Evolutionary conservation across 2,113 vertebrate species (phyloP), one percentile per base, ranked within the genome.

Genomic region (Amphiprion ocellaris): DNA sequence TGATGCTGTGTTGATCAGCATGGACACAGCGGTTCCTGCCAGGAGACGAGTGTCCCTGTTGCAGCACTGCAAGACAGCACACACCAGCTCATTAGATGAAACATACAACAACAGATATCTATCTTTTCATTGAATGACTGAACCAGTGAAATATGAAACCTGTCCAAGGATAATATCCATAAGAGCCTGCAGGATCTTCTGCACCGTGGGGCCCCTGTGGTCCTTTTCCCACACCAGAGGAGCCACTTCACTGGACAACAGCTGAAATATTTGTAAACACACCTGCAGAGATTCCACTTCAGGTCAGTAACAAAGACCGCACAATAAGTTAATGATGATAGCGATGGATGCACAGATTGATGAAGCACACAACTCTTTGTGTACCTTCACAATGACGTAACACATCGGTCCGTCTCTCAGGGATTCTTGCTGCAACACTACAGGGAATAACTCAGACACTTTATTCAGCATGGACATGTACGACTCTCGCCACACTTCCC

Each of bases 211-310:
- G 0, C 59, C 79, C 12, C 69, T 62, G 4, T 54, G 77, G 0
- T 30, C 62, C 0, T 79, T 9, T 0, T 81, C 85, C 96, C 95
- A 97, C 2, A 93, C 94, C 1, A 95, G 64, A n/a, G 90, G 90
- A 12, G 89, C 78, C 62, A 97, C 78, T 0, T 95, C 92, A 62
- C 86, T 62, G 0, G 96, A 89, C 82, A 97, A 68, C 0, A 55
- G 82, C 90, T 97, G 96, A 86, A 97, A 98, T 16, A 96, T 85
- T 79, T 97, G 96, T 77, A 98, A 92, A 82, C 96, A 97, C n/a
- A 95, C 85, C 97, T 97, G 91, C 15, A 54, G 41, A 71, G n/a
- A 79, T 33, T 21, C 52, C 30, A 79, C 50, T 52, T 56, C 23
- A 5, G 1, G 56, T 84, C 56, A 72, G 66, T 50, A 7, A 70